phyloP scores from a whole-genome alignment of 1,140 invertebrate species.

The Nylanderia fulva region DNA sequence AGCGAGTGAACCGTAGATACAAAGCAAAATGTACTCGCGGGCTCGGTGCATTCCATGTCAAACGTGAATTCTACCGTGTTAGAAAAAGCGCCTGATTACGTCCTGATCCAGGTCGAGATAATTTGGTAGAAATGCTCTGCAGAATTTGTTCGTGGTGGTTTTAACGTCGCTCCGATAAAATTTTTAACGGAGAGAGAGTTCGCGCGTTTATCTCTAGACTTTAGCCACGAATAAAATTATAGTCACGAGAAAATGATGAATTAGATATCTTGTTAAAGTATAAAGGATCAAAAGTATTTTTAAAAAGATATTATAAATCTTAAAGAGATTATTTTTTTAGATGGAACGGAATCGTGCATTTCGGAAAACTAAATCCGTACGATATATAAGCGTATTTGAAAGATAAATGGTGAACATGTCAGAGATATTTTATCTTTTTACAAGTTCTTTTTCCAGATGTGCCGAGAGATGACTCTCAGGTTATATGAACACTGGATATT shows the following conservation, averaged over 20 bases:
- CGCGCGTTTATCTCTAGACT: not conserved
- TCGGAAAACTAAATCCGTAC: not conserved
- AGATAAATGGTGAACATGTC: not conserved
- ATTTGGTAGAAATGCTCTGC: not conserved
- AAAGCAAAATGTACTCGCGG: conserved; percentile 17
- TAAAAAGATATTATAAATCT: not conserved
- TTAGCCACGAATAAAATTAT: not conserved
- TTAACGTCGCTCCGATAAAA: conserved; percentile 4
- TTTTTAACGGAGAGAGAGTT: not conserved
- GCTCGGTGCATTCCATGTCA: conserved; percentile 17
- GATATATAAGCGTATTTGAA: not conserved
- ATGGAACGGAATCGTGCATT: not conserved
- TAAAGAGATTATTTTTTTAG: not conserved
- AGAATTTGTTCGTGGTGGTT: conserved; percentile 24
- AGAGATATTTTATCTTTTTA: conserved; percentile 1
- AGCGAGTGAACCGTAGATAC: conserved; percentile 9
- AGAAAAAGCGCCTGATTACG: not conserved
- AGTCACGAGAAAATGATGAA: not conserved
- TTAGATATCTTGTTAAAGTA: not conserved
- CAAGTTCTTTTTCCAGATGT: not conserved
- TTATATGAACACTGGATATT: not conserved
- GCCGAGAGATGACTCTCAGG: not conserved
- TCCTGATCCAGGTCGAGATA: not conserved
- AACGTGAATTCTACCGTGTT: conserved; percentile 12
- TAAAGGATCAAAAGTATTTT: not conserved